phyloP scores from a whole-genome alignment of 2,797 vertebrate genomes.

The Neoniphon sammara region DNA sequence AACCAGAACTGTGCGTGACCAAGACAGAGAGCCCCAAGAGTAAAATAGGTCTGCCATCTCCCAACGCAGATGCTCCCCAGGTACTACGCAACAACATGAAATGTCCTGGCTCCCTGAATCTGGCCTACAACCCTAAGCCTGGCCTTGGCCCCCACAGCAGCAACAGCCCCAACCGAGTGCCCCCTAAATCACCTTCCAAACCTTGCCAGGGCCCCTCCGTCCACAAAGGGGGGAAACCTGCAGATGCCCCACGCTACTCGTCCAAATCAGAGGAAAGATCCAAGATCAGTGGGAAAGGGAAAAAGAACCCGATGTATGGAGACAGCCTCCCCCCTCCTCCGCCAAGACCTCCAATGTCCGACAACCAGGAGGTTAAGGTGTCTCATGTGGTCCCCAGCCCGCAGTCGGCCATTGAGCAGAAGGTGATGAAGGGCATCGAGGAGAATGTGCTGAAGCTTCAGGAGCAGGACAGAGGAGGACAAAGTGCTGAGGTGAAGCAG shows the following conservation, averaged over 20 bases:
- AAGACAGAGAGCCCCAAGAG: slow-evolving; percentile 86
- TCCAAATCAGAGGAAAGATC: slow-evolving; percentile 85
- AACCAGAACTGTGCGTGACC: slow-evolving; percentile 77
- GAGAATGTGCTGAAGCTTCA: slow-evolving; percentile 94
- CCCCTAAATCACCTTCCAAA: slow-evolving; percentile 91
- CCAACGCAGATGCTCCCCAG: slow-evolving; percentile 80
- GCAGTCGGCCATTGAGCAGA: slow-evolving; percentile 94
- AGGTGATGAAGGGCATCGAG: slow-evolving; percentile 98
- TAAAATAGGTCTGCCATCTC: slow-evolving; percentile 83
- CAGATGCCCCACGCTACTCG: slow-evolving; percentile 79
- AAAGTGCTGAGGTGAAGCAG: slow-evolving; percentile 86
- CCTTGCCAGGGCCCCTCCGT: slow-evolving; percentile 75
- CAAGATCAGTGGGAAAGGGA: slow-evolving; percentile 82
- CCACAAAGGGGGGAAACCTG: slow-evolving; percentile 71
- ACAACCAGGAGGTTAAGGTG: slow-evolving; percentile 70
- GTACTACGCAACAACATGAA: slow-evolving; percentile 86
- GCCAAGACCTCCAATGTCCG: slow-evolving; percentile 62
- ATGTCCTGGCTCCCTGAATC: slow-evolving; percentile 83
- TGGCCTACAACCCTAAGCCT: slow-evolving; percentile 77
- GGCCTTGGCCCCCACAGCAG: slow-evolving; percentile 81
- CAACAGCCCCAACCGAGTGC: slow-evolving; percentile 90
- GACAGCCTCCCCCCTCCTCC: slow-evolving; percentile 82
- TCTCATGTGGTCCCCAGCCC: slow-evolving; percentile 65
- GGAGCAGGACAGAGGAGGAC: slow-evolving; percentile 88
- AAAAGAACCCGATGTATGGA: slow-evolving; percentile 79